phyloP scores from a whole-genome alignment of 2,888 invertebrate genomes.

The Rhagonycha lutea region DNA sequence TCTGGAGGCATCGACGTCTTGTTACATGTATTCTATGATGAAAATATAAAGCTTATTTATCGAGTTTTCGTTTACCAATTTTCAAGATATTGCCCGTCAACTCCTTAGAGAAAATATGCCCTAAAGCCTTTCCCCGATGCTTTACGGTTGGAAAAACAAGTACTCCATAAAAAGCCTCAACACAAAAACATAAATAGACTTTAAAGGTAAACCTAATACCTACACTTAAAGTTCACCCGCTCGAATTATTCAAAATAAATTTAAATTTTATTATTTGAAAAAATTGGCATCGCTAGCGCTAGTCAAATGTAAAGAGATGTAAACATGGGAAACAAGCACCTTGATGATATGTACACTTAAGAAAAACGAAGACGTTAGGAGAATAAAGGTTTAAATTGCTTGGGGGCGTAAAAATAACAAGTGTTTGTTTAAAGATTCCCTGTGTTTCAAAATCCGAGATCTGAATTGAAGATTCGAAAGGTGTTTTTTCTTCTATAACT shows the following conservation, averaged over 20 bases:
- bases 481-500: constrained; percentile 4
- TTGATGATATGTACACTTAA: constrained; percentile 26
- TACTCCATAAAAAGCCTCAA: constrained; percentile 21
- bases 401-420: constrained; percentile 26
- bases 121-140: constrained; percentile 18
- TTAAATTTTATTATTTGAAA: neutral
- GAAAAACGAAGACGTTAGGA: constrained; percentile 15
- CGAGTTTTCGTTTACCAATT: constrained; percentile 28
- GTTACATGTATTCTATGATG: constrained; percentile 15
- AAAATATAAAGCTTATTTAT: constrained; percentile 26
- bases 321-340: constrained; percentile 27
- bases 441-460: constrained; percentile 20
- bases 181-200: constrained; percentile 16
- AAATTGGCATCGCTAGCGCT: constrained; percentile 20
- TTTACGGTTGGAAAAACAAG: constrained; percentile 23
- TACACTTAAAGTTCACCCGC: neutral
- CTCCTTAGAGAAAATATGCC: constrained; percentile 16
- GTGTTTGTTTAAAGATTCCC: constrained; percentile 25
- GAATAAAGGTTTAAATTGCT: constrained; percentile 26
- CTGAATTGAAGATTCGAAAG: constrained; percentile 13
- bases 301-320: constrained; percentile 18
- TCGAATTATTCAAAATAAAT: neutral
- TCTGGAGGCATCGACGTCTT: constrained; percentile 4
- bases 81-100: constrained; percentile 22
- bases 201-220: constrained; percentile 11